Evolutionary conservation across 2,113 vertebrate genomes (phyloP).

Genomic region (Hucho hucho): DNA sequence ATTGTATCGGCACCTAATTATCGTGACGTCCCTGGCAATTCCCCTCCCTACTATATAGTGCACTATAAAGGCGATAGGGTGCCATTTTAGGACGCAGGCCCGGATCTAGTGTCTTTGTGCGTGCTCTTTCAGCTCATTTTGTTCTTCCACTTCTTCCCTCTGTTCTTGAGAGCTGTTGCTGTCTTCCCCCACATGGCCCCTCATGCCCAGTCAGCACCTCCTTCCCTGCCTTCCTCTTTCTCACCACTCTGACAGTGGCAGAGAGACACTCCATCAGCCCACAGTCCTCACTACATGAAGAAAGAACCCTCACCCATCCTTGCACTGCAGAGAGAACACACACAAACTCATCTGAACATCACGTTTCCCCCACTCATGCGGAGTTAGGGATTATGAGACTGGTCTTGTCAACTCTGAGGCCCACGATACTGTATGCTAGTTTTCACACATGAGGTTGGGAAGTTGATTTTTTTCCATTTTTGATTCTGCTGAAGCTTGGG

Average conservation of each 20-base stretch:
- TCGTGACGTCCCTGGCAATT: no score
- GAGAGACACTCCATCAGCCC: no score
- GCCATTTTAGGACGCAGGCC: no score
- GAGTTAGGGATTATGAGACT: not conserved
- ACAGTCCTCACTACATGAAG: not conserved
- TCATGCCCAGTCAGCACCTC: no score
- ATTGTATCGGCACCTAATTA: no score
- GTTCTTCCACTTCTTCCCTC: not conserved
- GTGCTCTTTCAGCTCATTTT: not conserved
- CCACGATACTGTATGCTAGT: not conserved
- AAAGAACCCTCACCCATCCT: not conserved
- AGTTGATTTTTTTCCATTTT: constrained; percentile 7
- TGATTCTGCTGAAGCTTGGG: not conserved
- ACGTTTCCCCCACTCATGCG: not conserved
- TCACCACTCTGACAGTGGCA: not conserved
- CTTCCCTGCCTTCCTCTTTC: not conserved
- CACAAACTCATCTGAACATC: not conserved
- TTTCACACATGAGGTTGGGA: not conserved
- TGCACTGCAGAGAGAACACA: not conserved
- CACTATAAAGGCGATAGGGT: no score
- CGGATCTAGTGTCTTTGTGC: no score
- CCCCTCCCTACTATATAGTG: no score
- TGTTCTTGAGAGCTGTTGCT: not conserved
- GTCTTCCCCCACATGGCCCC: no score
- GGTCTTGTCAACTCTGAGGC: not conserved